Percentiles rank a stretch among this genome's conserved stretches.
Conservation (phyloP, 2,113 vertebrate species). For the Hyla sarda region DNA sequence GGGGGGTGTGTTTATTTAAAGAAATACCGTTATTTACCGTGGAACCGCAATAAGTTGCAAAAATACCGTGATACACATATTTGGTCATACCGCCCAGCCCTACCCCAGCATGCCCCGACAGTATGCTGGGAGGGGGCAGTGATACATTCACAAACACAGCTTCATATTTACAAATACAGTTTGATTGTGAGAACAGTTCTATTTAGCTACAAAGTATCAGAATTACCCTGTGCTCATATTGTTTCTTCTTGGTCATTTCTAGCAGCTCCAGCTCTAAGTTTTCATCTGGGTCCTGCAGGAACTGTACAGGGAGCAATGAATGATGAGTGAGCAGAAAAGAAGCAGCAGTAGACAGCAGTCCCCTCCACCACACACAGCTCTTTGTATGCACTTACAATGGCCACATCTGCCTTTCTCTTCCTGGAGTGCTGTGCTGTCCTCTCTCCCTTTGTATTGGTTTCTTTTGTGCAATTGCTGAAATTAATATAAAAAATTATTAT, state of each 20-base stretch:
- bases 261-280: conserved; percentile 80
- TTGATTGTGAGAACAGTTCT: too few relatives aligned
- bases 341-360: neutral
- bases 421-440: conserved; percentile 76
- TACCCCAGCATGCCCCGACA: too few relatives aligned
- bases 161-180: too few relatives aligned
- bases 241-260: conserved; percentile 80
- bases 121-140: too few relatives aligned
- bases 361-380: conserved; percentile 13
- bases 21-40: too few relatives aligned
- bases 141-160: too few relatives aligned
- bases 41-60: too few relatives aligned
- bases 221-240: conserved; percentile 77
- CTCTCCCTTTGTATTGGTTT: conserved; percentile 63
- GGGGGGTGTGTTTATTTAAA: too few relatives aligned
- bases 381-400: conserved; percentile 82
- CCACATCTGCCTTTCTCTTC: conserved; percentile 95
- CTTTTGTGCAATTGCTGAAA: conserved; percentile 66
- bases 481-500: conserved; percentile 26
- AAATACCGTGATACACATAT: too few relatives aligned
- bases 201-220: neutral
- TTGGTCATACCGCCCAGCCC: too few relatives aligned
- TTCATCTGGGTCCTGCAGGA: conserved; percentile 89
- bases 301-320: conserved; percentile 68
- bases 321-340: neutral